Evolutionary conservation across 1,140 invertebrate species (phyloP).

Genomic region (Aplysia californica): DNA sequence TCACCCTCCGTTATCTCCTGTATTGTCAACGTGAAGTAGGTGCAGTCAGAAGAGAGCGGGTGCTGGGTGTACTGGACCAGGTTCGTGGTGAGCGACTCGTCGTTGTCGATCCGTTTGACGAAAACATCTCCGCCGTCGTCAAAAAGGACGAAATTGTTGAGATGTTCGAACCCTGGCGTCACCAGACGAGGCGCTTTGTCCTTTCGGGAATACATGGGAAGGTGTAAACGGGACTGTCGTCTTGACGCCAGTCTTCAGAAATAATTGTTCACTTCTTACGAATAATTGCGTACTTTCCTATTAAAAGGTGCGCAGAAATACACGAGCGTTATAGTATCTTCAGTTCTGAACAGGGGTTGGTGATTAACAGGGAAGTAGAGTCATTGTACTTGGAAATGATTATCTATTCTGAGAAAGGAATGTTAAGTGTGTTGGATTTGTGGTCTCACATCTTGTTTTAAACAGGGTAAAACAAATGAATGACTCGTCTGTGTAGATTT

Average conservation of each 20-base stretch:
- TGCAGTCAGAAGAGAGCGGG: constrained; percentile 22
- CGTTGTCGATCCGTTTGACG: constrained; percentile 27
- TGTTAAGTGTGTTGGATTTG: no score
- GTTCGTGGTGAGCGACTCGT: constrained; percentile 36
- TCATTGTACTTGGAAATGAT: not conserved
- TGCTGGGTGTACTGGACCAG: constrained; percentile 30
- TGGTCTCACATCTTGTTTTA: no score
- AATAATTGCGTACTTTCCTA: not conserved
- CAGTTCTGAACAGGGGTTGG: not conserved
- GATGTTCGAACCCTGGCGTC: constrained; percentile 35
- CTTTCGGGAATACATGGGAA: constrained; percentile 20
- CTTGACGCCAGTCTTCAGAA: not conserved
- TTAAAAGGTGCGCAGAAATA: not conserved
- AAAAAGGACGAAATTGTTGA: constrained; percentile 38
- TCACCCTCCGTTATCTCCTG: constrained; percentile 21
- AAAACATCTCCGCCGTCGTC: constrained; percentile 30
- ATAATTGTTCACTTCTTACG: not conserved
- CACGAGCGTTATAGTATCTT: not conserved
- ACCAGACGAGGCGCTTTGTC: constrained; percentile 22
- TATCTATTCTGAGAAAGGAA: no score
- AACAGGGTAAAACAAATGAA: no score
- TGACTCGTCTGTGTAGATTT: no score
- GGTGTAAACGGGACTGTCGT: not conserved
- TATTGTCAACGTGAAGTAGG: constrained; percentile 32
- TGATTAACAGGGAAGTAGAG: not conserved